Conservation (phyloP, 2,888 invertebrate species). For the Ametastegia equiseti region DNA sequence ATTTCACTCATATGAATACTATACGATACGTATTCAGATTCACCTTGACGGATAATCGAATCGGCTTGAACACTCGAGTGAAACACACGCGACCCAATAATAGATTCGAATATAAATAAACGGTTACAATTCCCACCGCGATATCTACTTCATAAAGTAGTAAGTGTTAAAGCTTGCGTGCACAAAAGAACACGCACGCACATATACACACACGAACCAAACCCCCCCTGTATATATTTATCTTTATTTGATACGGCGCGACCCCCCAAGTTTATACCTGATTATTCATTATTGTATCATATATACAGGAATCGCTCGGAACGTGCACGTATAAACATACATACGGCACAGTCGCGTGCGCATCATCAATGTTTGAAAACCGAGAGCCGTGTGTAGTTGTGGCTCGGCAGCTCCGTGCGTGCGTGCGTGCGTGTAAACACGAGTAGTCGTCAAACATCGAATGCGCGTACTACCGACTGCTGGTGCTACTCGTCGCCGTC, state of each 20-base stretch:
- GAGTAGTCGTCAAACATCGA: conserved; percentile 36
- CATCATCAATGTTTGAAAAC: conserved; percentile 39
- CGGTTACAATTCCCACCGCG: not conserved
- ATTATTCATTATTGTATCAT: conserved; percentile 44
- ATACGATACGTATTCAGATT: not conserved
- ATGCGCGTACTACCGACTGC: conserved; percentile 20
- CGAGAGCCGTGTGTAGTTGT: not conserved
- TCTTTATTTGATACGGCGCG: not conserved
- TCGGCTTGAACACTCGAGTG: not conserved
- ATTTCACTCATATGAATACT: too few relatives aligned
- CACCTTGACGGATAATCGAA: conserved; percentile 2
- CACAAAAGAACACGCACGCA: not conserved
- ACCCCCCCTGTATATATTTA: not conserved
- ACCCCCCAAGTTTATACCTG: conserved; percentile 24
- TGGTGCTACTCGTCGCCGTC: not conserved
- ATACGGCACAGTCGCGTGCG: conserved; percentile 29
- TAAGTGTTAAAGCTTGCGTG: not conserved
- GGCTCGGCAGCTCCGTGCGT: not conserved
- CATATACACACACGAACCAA: not conserved
- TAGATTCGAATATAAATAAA: not conserved
- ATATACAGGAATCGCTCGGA: conserved; percentile 24
- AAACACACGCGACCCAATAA: not conserved
- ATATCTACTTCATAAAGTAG: not conserved
- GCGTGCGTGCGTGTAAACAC: conserved; percentile 16
- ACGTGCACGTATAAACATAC: not conserved